phyloP scores from a whole-genome alignment of 2,888 invertebrate species.

The Andricus curvator region DNA sequence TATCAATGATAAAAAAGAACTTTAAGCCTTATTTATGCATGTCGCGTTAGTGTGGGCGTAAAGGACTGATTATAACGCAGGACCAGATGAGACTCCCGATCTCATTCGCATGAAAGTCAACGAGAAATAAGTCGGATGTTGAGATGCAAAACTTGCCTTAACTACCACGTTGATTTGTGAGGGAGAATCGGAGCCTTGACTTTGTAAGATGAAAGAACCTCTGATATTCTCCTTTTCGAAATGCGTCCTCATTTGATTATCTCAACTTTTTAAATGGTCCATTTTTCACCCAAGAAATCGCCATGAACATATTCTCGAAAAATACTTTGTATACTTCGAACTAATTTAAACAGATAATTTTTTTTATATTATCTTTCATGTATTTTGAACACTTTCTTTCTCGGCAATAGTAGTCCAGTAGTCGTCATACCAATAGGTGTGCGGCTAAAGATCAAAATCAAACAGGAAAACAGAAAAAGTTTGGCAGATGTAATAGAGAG shows the following conservation, averaged over 20 bases:
- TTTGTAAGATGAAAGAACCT: neutral
- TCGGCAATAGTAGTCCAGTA: no score
- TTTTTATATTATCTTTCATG: no score
- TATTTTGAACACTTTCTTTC: no score
- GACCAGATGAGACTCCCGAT: slow-evolving; percentile 33
- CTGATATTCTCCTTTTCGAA: neutral
- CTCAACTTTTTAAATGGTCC: neutral
- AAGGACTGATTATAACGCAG: slow-evolving; percentile 61
- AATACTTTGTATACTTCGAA: no score
- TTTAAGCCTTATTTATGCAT: slow-evolving; percentile 65
- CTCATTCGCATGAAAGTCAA: slow-evolving; percentile 18
- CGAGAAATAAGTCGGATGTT: neutral
- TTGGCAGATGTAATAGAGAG: no score
- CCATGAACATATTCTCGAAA: neutral
- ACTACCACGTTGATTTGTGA: slow-evolving; percentile 24
- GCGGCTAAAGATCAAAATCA: no score
- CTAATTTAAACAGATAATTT: no score
- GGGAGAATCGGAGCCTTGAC: slow-evolving; percentile 5
- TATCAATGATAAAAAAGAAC: slow-evolving; percentile 45
- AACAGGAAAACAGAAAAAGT: no score
- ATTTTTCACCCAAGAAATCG: neutral
- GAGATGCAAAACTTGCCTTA: slow-evolving; percentile 1
- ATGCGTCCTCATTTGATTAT: neutral
- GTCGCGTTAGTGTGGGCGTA: slow-evolving; percentile 65
- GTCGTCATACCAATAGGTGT: no score